Evolutionary conservation across 2,888 invertebrate species (phyloP), one percentile per base, ranked within the genome.

Genomic region (Acrobeloides nanus): DNA sequence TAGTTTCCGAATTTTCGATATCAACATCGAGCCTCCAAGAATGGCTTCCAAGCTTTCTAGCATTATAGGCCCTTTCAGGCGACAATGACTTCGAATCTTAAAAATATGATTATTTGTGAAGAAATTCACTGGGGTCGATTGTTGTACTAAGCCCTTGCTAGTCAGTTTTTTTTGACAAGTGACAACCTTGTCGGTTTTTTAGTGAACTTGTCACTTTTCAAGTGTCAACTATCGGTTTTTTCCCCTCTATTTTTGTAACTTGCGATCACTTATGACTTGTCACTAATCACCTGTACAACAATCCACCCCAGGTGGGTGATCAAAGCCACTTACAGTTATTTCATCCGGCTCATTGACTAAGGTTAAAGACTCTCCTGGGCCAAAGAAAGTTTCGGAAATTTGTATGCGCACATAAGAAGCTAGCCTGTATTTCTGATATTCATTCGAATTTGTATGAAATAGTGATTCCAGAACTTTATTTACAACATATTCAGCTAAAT

Each of bases 321-420:
- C n/a, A 51, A 44, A 7, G n/a, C n/a, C n/a, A n/a, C n/a, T n/a
- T n/a, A n/a, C n/a, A n/a, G n/a, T n/a, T n/a, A n/a, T n/a, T n/a
- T n/a, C n/a, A n/a, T n/a, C n/a, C n/a, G n/a, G n/a, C n/a, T n/a
- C n/a, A n/a, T n/a, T n/a, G n/a, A n/a, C 62, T 59, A 49, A 62
- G 49, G 49, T 33, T 12, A 66, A 51, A 1, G 65, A 55, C 32
- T 63, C 61, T 4, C 47, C 52, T 1, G 61, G 62, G n/a, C 58
- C 61, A 24, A 67, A 46, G 37, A 66, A 61, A 37, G 63, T 58
- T 41, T 68, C 69, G n/a, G 66, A 67, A 35, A 70, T 43, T 39
- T 68, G 67, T 18, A 68, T 59, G 31, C 64, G 61, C 4, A 70
- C 61, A 43, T 69, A 70, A 41, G 65, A 57, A 1, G 68, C 52